phyloP scores from a whole-genome alignment of 2,797 vertebrate species.

The Poeciliopsis turneri region DNA sequence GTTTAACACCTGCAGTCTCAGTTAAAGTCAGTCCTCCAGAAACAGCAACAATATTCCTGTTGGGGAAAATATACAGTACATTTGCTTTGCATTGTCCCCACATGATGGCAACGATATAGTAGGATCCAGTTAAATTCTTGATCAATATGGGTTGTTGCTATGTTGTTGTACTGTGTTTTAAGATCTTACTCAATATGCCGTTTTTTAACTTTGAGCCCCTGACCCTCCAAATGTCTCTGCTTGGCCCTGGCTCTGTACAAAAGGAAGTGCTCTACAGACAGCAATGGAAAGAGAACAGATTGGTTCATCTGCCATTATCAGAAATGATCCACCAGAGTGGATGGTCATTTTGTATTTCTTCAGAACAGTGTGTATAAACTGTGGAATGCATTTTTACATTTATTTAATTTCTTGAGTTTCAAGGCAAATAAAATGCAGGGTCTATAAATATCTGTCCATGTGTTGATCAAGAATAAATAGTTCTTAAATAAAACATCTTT shows the following conservation, averaged over 20 bases:
- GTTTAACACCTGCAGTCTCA: too few relatives aligned
- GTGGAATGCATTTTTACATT: not conserved
- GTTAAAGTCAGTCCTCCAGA: too few relatives aligned
- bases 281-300: constrained; percentile 79
- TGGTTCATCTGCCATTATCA: constrained; percentile 91
- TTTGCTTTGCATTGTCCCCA: too few relatives aligned
- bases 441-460: not conserved
- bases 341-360: not conserved
- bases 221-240: too few relatives aligned
- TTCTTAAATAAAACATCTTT: not conserved
- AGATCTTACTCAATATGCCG: too few relatives aligned
- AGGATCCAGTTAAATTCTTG: too few relatives aligned
- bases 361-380: not conserved
- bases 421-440: not conserved
- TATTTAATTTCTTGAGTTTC: not conserved
- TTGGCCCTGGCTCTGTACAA: constrained; percentile 50
- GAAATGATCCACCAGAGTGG: constrained; percentile 83
- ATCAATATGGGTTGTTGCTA: too few relatives aligned
- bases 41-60: too few relatives aligned
- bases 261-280: constrained; percentile 71
- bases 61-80: too few relatives aligned
- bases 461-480: not conserved
- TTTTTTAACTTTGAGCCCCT: too few relatives aligned
- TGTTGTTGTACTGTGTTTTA: too few relatives aligned
- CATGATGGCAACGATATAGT: too few relatives aligned